Evolutionary conservation across 2,888 invertebrate species (phyloP).

Genomic region (Drosophila engyochracea): DNA sequence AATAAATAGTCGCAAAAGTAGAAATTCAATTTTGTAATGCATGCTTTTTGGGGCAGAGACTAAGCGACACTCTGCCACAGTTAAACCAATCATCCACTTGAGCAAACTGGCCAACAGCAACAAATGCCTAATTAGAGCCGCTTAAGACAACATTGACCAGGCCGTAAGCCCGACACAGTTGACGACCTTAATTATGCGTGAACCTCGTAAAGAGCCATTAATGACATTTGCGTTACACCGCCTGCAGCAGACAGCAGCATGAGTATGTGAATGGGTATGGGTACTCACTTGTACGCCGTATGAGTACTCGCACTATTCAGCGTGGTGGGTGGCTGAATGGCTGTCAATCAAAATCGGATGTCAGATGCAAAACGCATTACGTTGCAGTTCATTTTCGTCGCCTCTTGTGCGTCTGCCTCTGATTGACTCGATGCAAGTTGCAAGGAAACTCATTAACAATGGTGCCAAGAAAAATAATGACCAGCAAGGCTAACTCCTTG

Average conservation of each 20-base stretch:
- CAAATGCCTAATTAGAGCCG: constrained; percentile 66
- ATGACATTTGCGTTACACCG: constrained; percentile 62
- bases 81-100: constrained; percentile 71
- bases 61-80: constrained; percentile 9
- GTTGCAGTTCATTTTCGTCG: constrained; percentile 44
- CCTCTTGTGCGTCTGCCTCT: constrained; percentile 32
- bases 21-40: constrained; percentile 25
- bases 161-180: constrained; percentile 26
- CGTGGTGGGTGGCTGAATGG: constrained; percentile 10
- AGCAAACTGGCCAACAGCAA: constrained; percentile 36
- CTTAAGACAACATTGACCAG: constrained; percentile 70
- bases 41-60: constrained; percentile 29
- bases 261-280: background rate
- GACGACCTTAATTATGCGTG: constrained; percentile 77
- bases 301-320: background rate
- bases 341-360: constrained; percentile 52
- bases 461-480: constrained; percentile 17
- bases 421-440: constrained; percentile 46
- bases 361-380: constrained; percentile 60
- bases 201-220: constrained; percentile 65
- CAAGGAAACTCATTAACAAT: constrained; percentile 44
- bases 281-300: constrained; percentile 1
- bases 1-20: constrained; percentile 18
- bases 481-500: constrained; percentile 3
- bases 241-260: constrained; percentile 38